phyloP scores from a whole-genome alignment of 1,140 invertebrate species.

The Antheraea mylitta region DNA sequence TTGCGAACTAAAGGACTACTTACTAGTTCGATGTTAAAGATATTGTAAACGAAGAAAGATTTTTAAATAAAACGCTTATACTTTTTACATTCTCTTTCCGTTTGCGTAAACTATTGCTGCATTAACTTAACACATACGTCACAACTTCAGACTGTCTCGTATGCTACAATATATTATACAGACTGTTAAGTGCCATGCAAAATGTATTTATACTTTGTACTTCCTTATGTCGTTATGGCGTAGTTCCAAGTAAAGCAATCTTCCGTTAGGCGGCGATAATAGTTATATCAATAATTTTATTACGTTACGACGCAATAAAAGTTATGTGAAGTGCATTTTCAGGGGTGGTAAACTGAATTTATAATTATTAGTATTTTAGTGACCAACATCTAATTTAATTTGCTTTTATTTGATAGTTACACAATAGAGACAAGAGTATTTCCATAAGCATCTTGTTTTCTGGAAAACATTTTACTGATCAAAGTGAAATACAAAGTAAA shows the following conservation, averaged over 20 bases:
- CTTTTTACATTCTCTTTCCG: constrained; percentile 5
- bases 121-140: constrained; percentile 44
- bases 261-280: constrained; percentile 62
- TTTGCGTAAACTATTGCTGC: constrained; percentile 30
- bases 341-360: not conserved
- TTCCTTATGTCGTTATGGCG: constrained; percentile 75
- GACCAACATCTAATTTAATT: too few relatives aligned
- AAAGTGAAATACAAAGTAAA: too few relatives aligned
- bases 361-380: too few relatives aligned
- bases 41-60: too few relatives aligned
- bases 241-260: constrained; percentile 72
- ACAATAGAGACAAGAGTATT: too few relatives aligned
- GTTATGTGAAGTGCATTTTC: constrained; percentile 32
- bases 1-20: too few relatives aligned
- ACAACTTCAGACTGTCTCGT: constrained; percentile 50
- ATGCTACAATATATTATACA: constrained; percentile 56
- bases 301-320: constrained; percentile 61
- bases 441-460: too few relatives aligned
- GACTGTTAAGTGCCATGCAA: constrained; percentile 75
- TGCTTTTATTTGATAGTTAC: too few relatives aligned
- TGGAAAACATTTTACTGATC: too few relatives aligned
- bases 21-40: not conserved
- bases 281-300: constrained; percentile 60
- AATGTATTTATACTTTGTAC: constrained; percentile 75
- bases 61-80: not conserved